Conservation (phyloP, 2,797 vertebrate genomes). For the Sebastes trivittatus region DNA sequence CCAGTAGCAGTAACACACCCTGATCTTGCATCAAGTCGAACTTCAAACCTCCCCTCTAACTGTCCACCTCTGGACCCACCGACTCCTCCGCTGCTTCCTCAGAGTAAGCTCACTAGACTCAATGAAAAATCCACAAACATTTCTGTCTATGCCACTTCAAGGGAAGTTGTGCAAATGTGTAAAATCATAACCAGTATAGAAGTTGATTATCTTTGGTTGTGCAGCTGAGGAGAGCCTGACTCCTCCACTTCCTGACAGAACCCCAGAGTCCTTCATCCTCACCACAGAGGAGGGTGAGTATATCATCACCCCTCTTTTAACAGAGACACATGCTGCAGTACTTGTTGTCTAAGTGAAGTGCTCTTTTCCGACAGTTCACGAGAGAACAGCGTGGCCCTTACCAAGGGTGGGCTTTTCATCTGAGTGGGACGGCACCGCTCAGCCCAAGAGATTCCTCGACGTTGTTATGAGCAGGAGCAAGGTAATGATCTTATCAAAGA, state of each 20-base stretch:
- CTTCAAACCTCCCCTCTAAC: neutral
- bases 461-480: constrained; percentile 79
- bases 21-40: neutral
- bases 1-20: neutral
- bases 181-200: neutral
- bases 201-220: neutral
- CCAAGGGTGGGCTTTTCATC: constrained; percentile 66
- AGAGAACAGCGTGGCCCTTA: neutral
- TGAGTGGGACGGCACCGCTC: constrained; percentile 76
- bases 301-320: neutral
- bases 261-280: constrained; percentile 51
- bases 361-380: constrained; percentile 26
- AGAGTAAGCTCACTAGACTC: constrained; percentile 27
- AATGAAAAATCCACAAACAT: neutral
- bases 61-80: neutral
- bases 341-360: neutral
- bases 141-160: neutral
- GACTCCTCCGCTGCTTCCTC: neutral
- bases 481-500: constrained; percentile 50
- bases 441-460: constrained; percentile 63
- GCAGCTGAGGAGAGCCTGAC: constrained; percentile 39
- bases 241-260: constrained; percentile 55
- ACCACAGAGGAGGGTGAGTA: constrained; percentile 38
- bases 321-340: neutral
- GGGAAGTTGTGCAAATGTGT: neutral